Evolutionary conservation across 1,140 invertebrate species (phyloP), one percentile per base, ranked within the genome.

Genomic region (Dinoponera quadriceps): DNA sequence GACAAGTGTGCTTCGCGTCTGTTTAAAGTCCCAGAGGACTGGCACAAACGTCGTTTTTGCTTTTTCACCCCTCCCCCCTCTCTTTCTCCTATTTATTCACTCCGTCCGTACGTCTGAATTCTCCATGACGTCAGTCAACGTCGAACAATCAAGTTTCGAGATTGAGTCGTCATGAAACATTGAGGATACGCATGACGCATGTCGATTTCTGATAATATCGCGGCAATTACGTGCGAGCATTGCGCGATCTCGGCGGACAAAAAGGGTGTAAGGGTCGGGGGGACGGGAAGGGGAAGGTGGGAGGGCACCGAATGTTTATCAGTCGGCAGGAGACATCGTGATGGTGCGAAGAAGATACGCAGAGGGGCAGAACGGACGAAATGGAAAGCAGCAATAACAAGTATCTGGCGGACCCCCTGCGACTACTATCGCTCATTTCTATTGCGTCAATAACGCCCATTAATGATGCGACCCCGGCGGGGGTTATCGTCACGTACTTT

Each of bases 401-500:
- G 68, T 51, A 77, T 77, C 71, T 13, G 29, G 33, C 44, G 29
- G 87, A 89, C 86, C 87, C 87, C 87, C 87, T 81, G 87, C 87
- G 81, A 89, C 3, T 57, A n/a, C 2, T 63, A 85, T 88, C 85
- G 73, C 44, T 80, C 22, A 73, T 75, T 82, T 59, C n/a, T 63
- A 87, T 87, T 88, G 87, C 85, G 55, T 85, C 87, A 88, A 65
- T 85, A 72, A 44, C 22, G 33, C 22, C 38, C 51, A 78, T 68
- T 88, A 85, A 88, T 87, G 69, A 86, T 60, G 22, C 57, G 80
- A 69, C 71, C 74, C 68, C 22, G 66, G 22, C 60, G 11, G 48
- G 18, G 85, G 83, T 89, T 88, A 89, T 89, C 85, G 44, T 22
- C 51, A 7, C 16, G 38, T 55, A 71, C 73, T 88, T 72, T 75